phyloP scores from a whole-genome alignment of 2,797 vertebrate genomes.

The Centropyge bicolor region DNA sequence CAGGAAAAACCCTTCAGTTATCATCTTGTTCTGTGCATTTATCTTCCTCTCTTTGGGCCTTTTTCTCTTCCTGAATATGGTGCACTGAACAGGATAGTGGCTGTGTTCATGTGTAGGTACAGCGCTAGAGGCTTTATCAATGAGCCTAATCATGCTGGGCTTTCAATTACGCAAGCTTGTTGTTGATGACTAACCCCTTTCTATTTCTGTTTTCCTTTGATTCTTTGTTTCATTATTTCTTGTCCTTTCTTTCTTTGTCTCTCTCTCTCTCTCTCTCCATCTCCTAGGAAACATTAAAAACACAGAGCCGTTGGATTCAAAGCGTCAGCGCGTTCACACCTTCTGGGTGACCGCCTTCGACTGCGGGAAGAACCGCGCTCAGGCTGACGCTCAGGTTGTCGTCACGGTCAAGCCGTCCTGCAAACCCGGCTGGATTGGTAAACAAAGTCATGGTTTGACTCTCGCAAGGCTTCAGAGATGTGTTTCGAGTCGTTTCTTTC shows the following conservation, averaged over 20 bases:
- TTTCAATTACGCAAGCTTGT: slow-evolving; percentile 40
- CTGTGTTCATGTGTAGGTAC: slow-evolving; percentile 7
- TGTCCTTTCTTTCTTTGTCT: slow-evolving; percentile 35
- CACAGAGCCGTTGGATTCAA: slow-evolving; percentile 95
- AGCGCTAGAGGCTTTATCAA: slow-evolving; percentile 29
- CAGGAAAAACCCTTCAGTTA: slow-evolving; percentile 52
- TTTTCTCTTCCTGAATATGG: slow-evolving; percentile 9
- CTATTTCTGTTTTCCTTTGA: slow-evolving; percentile 51
- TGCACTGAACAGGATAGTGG: background rate
- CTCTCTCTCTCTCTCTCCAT: slow-evolving; percentile 26
- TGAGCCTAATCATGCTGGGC: slow-evolving; percentile 8
- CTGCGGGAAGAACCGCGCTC: slow-evolving; percentile 97
- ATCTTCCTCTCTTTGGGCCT: slow-evolving; percentile 19
- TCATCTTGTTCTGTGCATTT: slow-evolving; percentile 34
- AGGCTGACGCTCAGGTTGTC: slow-evolving; percentile 95
- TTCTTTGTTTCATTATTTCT: slow-evolving; percentile 48
- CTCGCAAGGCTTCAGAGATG: background rate
- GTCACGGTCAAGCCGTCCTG: slow-evolving; percentile 98
- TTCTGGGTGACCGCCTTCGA: slow-evolving; percentile 99
- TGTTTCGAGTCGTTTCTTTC: slow-evolving; percentile 11
- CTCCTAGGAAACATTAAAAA: slow-evolving; percentile 97
- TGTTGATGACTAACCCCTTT: slow-evolving; percentile 62
- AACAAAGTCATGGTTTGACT: slow-evolving; percentile 20
- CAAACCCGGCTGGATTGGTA: slow-evolving; percentile 99
- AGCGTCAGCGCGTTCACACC: slow-evolving; percentile 91